Percentiles rank a stretch among this genome's conserved stretches.
These are phyloP conservation scores for Stomatorhinus ivindoensis DNA, from an alignment of 2,113 vertebrate species.

Conservation along the genomic window DNA sequence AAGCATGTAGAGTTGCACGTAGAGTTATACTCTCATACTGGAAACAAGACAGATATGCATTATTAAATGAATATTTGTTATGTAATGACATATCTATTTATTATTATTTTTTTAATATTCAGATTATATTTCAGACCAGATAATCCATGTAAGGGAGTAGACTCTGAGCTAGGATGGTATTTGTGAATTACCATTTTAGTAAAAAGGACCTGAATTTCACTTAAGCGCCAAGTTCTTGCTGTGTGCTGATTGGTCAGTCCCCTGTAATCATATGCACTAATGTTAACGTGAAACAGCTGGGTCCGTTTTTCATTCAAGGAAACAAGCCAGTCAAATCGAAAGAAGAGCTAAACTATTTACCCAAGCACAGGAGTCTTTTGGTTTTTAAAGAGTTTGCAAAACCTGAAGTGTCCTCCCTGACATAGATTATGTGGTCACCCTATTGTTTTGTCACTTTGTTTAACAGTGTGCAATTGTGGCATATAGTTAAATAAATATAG, in stretches of 20 bases:
- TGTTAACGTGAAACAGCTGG: not conserved
- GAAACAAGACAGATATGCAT: not conserved
- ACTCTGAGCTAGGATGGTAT: not conserved
- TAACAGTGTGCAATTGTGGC: not conserved
- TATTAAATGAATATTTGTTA: not conserved
- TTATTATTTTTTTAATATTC: not conserved
- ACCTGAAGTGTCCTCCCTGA: not conserved
- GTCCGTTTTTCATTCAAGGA: not conserved
- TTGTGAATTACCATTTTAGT: not conserved
- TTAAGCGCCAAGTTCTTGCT: not conserved
- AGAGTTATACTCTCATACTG: not conserved
- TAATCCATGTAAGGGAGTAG: not conserved
- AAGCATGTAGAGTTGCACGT: not conserved
- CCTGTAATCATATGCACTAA: not conserved
- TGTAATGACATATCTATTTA: not conserved
- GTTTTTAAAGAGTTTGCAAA: not conserved
- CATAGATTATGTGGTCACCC: not conserved
- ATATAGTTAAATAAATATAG: not conserved
- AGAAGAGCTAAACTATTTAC: not conserved
- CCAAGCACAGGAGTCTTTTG: not conserved
- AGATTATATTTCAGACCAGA: not conserved
- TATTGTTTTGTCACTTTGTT: not conserved
- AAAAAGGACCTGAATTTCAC: not conserved
- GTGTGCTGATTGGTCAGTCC: not conserved
- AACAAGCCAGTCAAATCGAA: not conserved